A percentile compares a stretch with the other conserved stretches of the same genome.
phyloP scores from a whole-genome alignment of 1,140 invertebrate species.

The Zaprionus nigranus region DNA sequence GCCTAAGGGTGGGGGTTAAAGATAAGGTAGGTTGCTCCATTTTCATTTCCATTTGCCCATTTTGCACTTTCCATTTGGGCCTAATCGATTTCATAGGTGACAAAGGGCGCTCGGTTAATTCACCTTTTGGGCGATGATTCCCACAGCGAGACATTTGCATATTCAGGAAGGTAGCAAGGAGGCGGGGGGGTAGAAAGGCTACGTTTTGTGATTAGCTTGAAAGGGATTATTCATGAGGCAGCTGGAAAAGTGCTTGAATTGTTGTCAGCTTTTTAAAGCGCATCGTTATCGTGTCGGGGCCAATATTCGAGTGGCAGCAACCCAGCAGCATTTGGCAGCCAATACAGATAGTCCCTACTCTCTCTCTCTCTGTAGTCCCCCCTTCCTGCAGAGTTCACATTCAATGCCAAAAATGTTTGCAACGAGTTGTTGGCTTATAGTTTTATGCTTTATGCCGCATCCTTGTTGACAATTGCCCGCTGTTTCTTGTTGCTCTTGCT shows the following conservation, averaged over 20 bases:
- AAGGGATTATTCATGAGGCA: slow-evolving; percentile 80
- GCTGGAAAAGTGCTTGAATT: slow-evolving; percentile 37
- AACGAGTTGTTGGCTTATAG: slow-evolving; percentile 46
- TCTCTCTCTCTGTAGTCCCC: too few relatives aligned
- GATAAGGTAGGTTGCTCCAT: background rate
- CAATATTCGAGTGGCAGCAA: slow-evolving; percentile 39
- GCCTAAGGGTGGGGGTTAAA: too few relatives aligned
- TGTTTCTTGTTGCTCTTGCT: slow-evolving; percentile 63
- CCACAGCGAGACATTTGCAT: slow-evolving; percentile 58
- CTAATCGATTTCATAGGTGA: slow-evolving; percentile 80
- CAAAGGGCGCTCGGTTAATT: slow-evolving; percentile 63
- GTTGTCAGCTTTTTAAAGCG: slow-evolving; percentile 51
- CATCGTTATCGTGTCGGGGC: slow-evolving; percentile 40
- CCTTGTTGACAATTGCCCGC: slow-evolving; percentile 71
- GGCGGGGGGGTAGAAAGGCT: background rate
- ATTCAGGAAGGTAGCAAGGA: slow-evolving; percentile 19
- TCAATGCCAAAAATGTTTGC: slow-evolving; percentile 57
- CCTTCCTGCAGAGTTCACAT: background rate
- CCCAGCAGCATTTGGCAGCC: slow-evolving; percentile 53
- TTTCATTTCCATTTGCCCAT: slow-evolving; percentile 16
- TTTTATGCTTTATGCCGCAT: slow-evolving; percentile 52
- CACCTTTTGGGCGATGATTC: slow-evolving; percentile 53
- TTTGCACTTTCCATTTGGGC: slow-evolving; percentile 30
- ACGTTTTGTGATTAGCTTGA: slow-evolving; percentile 53
- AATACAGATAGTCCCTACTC: background rate